Conservation (phyloP, 2,888 invertebrate genomes). For the Furcula furcula region DNA sequence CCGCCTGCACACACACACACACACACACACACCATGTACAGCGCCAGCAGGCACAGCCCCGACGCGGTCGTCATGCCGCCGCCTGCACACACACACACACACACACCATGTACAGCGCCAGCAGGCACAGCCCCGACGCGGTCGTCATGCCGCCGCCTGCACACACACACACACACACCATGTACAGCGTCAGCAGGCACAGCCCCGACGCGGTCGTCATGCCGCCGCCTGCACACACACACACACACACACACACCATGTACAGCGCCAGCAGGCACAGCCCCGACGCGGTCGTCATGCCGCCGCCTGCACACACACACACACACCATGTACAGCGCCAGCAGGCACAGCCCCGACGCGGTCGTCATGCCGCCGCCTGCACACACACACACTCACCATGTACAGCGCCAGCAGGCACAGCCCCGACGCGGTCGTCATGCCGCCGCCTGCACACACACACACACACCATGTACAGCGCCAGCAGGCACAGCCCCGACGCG, state of each 20-base stretch:
- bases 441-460: constrained; percentile 52
- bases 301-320: constrained; percentile 52
- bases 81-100: constrained; percentile 51
- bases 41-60: constrained; percentile 91
- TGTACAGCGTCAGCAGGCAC: constrained; percentile 92
- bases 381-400: constrained; percentile 87
- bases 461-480: constrained; percentile 94
- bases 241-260: constrained; percentile 87
- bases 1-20: constrained; percentile 5
- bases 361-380: constrained; percentile 79
- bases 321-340: constrained; percentile 94
- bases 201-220: constrained; percentile 91
- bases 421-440: constrained; percentile 89
- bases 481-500: constrained; percentile 90
- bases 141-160: constrained; percentile 79
- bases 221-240: constrained; percentile 8
- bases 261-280: constrained; percentile 92
- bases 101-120: constrained; percentile 94
- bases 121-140: constrained; percentile 90
- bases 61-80: constrained; percentile 85
- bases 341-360: constrained; percentile 90
- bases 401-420: constrained; percentile 92
- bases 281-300: constrained; percentile 89
- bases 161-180: constrained; percentile 85
- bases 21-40: constrained; percentile 92